Percentiles rank a stretch among this genome's conserved stretches.
phyloP scores from a whole-genome alignment of 2,797 vertebrate species.

The Acrocephalus scirpaceus region DNA sequence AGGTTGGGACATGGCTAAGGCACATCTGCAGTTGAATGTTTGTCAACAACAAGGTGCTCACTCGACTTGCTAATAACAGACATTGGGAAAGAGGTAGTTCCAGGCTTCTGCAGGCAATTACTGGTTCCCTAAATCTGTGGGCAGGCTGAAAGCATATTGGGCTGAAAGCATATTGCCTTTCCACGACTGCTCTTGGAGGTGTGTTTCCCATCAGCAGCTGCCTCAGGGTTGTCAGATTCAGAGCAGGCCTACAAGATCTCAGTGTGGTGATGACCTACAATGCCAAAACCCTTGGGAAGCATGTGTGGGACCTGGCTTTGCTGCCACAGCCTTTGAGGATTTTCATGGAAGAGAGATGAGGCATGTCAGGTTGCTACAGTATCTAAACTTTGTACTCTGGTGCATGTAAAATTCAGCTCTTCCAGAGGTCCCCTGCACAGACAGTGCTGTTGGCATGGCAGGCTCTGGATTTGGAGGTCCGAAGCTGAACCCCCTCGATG shows the following conservation, averaged over 20 bases:
- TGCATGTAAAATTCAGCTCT: background rate
- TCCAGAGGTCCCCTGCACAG: background rate
- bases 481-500: rapidly evolving
- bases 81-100: background rate
- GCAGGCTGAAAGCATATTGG: background rate
- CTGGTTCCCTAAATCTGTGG: background rate
- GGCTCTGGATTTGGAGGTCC: background rate
- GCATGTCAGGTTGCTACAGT: background rate
- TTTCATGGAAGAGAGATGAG: background rate
- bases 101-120: background rate
- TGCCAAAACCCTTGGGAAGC: background rate
- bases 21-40: constrained; percentile 11
- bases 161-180: background rate
- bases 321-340: background rate
- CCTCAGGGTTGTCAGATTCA: background rate
- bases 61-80: background rate
- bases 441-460: background rate
- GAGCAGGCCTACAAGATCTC: background rate
- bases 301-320: background rate
- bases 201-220: background rate
- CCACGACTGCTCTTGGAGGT: background rate
- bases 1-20: background rate
- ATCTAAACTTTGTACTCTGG: background rate
- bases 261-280: background rate
- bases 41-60: constrained; percentile 26